Evolutionary conservation across 1,140 invertebrate species (phyloP).

Genomic region (Drosophila pseudoananassae): DNA sequence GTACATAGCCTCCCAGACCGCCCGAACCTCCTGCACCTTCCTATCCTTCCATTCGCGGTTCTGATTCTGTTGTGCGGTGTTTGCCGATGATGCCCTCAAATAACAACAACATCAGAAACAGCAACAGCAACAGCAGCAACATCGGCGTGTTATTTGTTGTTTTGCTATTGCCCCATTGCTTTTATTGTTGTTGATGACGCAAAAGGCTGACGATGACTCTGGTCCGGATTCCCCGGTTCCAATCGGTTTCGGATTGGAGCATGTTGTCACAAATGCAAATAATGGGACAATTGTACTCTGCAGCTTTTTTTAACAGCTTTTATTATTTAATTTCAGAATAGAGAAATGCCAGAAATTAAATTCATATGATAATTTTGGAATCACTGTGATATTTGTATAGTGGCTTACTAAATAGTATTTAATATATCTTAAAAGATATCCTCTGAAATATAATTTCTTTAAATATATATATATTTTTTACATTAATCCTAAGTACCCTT

Average conservation of each 20-base stretch:
- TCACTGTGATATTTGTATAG: neutral
- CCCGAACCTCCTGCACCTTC: neutral
- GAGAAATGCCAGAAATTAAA: constrained; percentile 21
- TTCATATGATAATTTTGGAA: constrained; percentile 10
- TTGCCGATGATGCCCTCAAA: constrained; percentile 65
- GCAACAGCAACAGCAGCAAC: constrained; percentile 29
- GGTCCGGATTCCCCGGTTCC: constrained; percentile 11
- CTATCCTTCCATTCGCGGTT: constrained; percentile 4
- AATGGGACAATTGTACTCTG: constrained; percentile 76
- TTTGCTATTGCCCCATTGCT: constrained; percentile 62
- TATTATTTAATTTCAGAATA: constrained; percentile 78
- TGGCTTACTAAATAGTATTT: no score
- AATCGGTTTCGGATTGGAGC: neutral
- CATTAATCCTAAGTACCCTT: neutral
- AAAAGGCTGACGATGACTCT: constrained; percentile 34
- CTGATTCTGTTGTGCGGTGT: constrained; percentile 40
- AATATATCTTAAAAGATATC: no score
- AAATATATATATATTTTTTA: no score
- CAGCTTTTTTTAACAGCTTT: constrained; percentile 64
- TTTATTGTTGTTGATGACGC: constrained; percentile 74
- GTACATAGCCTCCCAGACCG: neutral
- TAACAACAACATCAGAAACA: constrained; percentile 39
- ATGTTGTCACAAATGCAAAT: constrained; percentile 82
- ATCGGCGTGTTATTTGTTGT: constrained; percentile 54
- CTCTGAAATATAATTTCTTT: no score